Percentiles rank a stretch among this genome's conserved stretches.
Conservation (phyloP, 2,113 vertebrate genomes). For the Pomatorhinus ruficollis region DNA sequence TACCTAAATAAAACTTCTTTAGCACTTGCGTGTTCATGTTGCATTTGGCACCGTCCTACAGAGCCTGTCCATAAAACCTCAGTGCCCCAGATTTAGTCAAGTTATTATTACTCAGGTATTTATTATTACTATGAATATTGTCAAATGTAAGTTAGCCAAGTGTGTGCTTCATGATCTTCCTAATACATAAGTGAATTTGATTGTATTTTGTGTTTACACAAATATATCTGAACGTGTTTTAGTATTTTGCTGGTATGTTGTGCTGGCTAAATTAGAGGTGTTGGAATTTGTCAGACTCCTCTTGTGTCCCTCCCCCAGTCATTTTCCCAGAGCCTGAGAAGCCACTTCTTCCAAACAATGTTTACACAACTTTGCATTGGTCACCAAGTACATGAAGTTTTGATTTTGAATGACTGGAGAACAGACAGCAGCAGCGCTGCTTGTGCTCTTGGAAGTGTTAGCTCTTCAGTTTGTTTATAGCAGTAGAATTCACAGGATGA, state of each 20-base stretch:
- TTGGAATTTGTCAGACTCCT: constrained; percentile 36
- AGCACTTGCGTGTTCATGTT: constrained; percentile 15
- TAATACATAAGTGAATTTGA: background rate
- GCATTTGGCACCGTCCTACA: constrained; percentile 17
- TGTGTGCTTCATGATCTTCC: background rate
- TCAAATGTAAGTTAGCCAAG: constrained; percentile 14
- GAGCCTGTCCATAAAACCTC: constrained; percentile 24
- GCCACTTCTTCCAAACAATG: constrained; percentile 21
- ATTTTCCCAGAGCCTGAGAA: constrained; percentile 46
- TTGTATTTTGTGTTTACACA: background rate
- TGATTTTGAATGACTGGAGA: background rate
- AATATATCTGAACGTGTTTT: background rate
- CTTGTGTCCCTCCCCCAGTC: background rate
- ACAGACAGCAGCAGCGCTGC: background rate
- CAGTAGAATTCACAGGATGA: background rate
- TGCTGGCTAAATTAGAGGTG: background rate
- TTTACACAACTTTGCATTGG: constrained; percentile 16
- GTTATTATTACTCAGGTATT: constrained; percentile 55
- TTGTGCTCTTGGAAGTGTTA: background rate
- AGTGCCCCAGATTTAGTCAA: constrained; percentile 22
- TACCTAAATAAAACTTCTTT: constrained; percentile 40
- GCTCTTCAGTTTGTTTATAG: background rate
- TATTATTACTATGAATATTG: constrained; percentile 27
- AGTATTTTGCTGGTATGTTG: background rate
- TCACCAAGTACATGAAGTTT: background rate